Evolutionary conservation across 2,888 invertebrate species (phyloP), one percentile per base, ranked within the genome.

Genomic region (Hypselothyrea guttata): DNA sequence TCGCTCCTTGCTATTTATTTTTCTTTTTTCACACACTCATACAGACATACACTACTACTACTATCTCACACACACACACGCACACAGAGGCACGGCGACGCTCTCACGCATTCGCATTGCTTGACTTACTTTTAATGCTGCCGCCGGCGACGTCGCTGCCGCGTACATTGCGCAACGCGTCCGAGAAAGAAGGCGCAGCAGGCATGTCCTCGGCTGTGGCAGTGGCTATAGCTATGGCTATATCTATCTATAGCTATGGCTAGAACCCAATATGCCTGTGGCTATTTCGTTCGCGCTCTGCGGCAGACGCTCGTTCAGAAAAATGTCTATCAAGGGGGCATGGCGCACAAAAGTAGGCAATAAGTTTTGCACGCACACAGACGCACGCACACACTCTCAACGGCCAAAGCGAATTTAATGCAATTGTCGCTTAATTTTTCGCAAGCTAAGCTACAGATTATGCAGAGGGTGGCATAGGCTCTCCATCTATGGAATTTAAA

Each of bases 331-430:
- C 61, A 65, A 59, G 60, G 62, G 61, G 68, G 68, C 70, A 55
- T 47, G 57, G 72, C 71, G 71, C 86, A 64, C 49, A 73, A 85
- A 85, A 60, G 83, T 85, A 85, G 81, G 81, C 81, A 85, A 83
- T 55, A 35, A 40, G 47, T 22, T 57, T 63, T 54, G 30, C 37
- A 16, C 12, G 45, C 27, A 28, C 38, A 46, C 7, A 44, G 9
- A 51, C 49, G 34, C 37, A 35, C 49, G 45, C 16, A 41, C 11
- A 51, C 46, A 41, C 35, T 30, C 49, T 18, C 7, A 13, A 13
- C 27, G 35, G 45, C 33, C 30, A 30, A 30, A 28, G 12, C n/a
- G 38, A 28, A 34, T 33, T 42, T 41, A 45, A 48, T 48, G 41
- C 30, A 55, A 56, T 54, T 56, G 45, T 45, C 15, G 22, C 22